Percentiles rank a stretch among this genome's conserved stretches.
phyloP scores from a whole-genome alignment of 2,888 invertebrate species.

The Mesopsocus fuscifrons region DNA sequence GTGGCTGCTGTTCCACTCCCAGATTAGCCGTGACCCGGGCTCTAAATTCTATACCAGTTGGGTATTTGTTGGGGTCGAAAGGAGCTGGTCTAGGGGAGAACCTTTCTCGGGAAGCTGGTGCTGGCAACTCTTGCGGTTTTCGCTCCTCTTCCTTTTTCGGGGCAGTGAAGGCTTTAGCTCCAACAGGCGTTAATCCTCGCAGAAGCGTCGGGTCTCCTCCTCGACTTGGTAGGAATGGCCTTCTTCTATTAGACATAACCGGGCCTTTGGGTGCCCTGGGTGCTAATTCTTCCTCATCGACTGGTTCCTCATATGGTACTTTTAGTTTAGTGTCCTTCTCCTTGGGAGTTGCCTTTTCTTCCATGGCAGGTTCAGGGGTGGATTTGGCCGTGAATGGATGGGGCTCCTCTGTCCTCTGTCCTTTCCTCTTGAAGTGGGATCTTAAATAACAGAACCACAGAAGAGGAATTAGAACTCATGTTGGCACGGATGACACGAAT shows the following conservation, averaged over 20 bases:
- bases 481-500: too few relatives aligned
- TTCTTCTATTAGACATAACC: neutral
- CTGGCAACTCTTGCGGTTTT: neutral
- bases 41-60: neutral
- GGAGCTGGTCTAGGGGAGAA: neutral
- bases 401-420: neutral
- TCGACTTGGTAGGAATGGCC: slow-evolving; percentile 6
- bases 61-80: neutral
- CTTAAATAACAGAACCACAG: too few relatives aligned
- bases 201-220: neutral
- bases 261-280: slow-evolving; percentile 4
- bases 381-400: neutral
- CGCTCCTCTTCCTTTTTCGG: neutral
- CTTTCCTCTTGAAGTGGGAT: too few relatives aligned
- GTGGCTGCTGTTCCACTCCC: slow-evolving; percentile 4
- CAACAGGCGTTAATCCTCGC: neutral
- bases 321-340: neutral
- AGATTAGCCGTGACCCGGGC: neutral
- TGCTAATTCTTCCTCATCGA: neutral
- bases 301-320: slow-evolving; percentile 2
- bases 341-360: neutral
- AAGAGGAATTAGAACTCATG: too few relatives aligned
- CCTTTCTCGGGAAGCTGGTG: neutral
- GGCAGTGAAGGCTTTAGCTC: neutral
- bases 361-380: neutral